A percentile compares a stretch with the other conserved stretches of the same genome.
Conservation (phyloP, 2,797 vertebrate genomes). For the Urosaurus nigricauda region DNA sequence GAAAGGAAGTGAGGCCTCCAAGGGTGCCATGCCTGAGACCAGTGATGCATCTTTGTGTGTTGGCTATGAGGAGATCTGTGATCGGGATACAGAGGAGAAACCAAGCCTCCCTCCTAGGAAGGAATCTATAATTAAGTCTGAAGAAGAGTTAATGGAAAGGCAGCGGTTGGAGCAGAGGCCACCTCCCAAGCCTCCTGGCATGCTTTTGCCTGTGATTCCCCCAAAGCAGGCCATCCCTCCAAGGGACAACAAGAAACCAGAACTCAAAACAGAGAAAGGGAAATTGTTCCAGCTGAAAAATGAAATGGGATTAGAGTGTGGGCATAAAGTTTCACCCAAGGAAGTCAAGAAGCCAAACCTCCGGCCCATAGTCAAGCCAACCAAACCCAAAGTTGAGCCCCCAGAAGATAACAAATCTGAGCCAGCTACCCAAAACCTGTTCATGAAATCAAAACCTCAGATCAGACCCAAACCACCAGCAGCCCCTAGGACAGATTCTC, state of each 20-base stretch:
- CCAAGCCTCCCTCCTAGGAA: constrained; percentile 93
- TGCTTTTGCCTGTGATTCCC: constrained; percentile 86
- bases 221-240: constrained; percentile 83
- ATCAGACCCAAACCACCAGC: constrained; percentile 91
- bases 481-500: constrained; percentile 83
- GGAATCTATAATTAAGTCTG: constrained; percentile 95
- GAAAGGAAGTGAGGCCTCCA: constrained; percentile 84
- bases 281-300: constrained; percentile 92
- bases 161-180: constrained; percentile 83
- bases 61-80: constrained; percentile 81
- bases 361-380: constrained; percentile 90
- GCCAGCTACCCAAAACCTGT: constrained; percentile 73
- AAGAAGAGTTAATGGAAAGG: constrained; percentile 86
- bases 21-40: constrained; percentile 69
- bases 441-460: constrained; percentile 91
- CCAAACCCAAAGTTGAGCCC: constrained; percentile 86
- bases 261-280: constrained; percentile 90
- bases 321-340: constrained; percentile 93
- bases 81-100: constrained; percentile 86
- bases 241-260: constrained; percentile 86
- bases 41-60: constrained; percentile 38
- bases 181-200: constrained; percentile 89
- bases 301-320: constrained; percentile 97
- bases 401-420: constrained; percentile 83
- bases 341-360: constrained; percentile 96